Evolutionary conservation across 2,888 invertebrate species (phyloP).

Genomic region (Campoplex capitator): DNA sequence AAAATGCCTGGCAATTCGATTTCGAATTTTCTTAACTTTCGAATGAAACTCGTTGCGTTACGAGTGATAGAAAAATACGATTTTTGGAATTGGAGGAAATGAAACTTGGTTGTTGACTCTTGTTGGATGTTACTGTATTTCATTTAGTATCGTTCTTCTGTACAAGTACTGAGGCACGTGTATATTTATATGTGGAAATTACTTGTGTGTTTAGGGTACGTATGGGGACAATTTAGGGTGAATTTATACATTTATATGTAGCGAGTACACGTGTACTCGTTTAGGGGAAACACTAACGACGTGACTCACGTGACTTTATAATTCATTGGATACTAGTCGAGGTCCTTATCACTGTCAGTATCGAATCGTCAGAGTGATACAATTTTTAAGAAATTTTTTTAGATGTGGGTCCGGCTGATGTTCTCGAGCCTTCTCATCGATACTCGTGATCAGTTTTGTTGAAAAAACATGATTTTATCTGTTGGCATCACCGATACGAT

Average conservation of each 20-base stretch:
- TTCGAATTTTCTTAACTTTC: background rate
- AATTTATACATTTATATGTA: background rate
- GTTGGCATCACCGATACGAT: no score
- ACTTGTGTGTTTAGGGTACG: background rate
- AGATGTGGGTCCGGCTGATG: background rate
- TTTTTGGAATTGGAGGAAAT: background rate
- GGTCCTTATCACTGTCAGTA: background rate
- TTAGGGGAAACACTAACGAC: background rate
- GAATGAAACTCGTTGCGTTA: background rate
- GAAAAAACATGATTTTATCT: no score
- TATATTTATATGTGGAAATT: background rate
- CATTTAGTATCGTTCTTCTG: background rate
- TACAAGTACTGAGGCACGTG: background rate
- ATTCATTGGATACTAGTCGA: background rate
- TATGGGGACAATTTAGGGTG: background rate
- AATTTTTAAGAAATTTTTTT: no score
- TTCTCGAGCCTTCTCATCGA: background rate
- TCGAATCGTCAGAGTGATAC: background rate
- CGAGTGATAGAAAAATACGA: background rate
- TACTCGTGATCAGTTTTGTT: no score
- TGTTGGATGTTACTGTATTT: background rate
- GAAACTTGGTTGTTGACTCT: background rate
- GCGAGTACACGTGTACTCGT: background rate
- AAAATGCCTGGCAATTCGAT: no score
- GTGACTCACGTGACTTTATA: background rate